These are phyloP conservation scores for Otolemur garnettii DNA, from an alignment of 2,113 vertebrate genomes.

Conservation along the genomic window DNA sequence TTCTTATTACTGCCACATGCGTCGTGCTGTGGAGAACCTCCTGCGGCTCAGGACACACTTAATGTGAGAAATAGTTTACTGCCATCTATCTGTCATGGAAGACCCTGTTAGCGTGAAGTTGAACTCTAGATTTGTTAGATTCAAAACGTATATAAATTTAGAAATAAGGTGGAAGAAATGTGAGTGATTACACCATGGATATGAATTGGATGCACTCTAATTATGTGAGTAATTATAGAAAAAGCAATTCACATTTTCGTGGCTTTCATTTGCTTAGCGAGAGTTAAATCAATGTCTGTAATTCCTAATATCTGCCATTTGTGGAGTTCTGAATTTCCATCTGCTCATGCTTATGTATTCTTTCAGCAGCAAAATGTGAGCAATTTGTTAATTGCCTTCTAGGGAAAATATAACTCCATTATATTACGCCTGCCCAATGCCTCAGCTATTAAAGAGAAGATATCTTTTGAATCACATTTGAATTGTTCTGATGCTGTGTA, in stretches of 20 bases:
- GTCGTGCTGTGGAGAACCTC: neutral
- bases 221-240: slow-evolving; percentile 73
- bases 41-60: neutral
- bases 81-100: slow-evolving; percentile 34
- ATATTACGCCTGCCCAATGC: slow-evolving; percentile 41
- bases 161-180: slow-evolving; percentile 55
- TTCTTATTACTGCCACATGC: slow-evolving; percentile 51
- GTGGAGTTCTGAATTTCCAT: slow-evolving; percentile 74
- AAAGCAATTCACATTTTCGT: slow-evolving; percentile 59
- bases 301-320: slow-evolving; percentile 60
- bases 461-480: slow-evolving; percentile 30
- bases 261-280: slow-evolving; percentile 69
- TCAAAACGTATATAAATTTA: slow-evolving; percentile 50
- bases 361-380: slow-evolving; percentile 76
- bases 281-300: slow-evolving; percentile 69
- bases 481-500: slow-evolving; percentile 7
- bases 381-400: slow-evolving; percentile 77
- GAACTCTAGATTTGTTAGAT: slow-evolving; percentile 37
- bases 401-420: slow-evolving; percentile 56
- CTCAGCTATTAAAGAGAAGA: slow-evolving; percentile 61
- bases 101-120: neutral
- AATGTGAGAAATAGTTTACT: slow-evolving; percentile 51
- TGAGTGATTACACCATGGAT: neutral
- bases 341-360: slow-evolving; percentile 69
- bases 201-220: slow-evolving; percentile 58